Evolutionary conservation across 2,113 vertebrate species (phyloP), one percentile per base, ranked within the genome.

Genomic region (Columba janthina): DNA sequence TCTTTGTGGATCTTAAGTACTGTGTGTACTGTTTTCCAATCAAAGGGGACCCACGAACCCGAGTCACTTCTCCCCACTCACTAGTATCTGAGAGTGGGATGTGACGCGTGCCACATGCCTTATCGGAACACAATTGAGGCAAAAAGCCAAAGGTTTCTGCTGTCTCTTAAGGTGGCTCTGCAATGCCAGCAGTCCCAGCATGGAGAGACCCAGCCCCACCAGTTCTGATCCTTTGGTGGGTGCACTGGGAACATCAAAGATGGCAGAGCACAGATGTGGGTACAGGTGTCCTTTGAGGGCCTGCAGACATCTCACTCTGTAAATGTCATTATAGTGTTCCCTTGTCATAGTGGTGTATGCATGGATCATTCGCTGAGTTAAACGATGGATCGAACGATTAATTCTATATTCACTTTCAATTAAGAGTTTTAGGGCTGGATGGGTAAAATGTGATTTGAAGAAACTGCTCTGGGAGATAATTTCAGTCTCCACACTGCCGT

Each of bases 291-390:
- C 32, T 51, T 46, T 62, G 11, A 77, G 28, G 76, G 4, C 28
- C 24, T 76, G 64, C 19, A 25, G 34, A 22, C 34, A 58, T 44
- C 57, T 76, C 15, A 15, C 25, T 20, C 6, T 32, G n/a, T 51
- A 17, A 36, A 50, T 44, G 25, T 50, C 32, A n/a, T 38, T 5
- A 10, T 34, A 57, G 50, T 12, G 17, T 61, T 70, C 25, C 31
- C 15, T 44, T 32, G 9, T 34, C 19, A 15, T 38, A 56, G 19
- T 74, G 32, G 38, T 0, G 1, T 62, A 28, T 0, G 0, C 46
- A 5, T 15, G 31, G 36, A 60, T 46, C 16, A 14, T 83, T 85
- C 6, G 2, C 40, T 42, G 17, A 53, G 32, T 62, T 65, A 51
- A 82, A 44, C 31, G 8, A 32, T 29, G n/a, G 26, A 60, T 1